A percentile compares a stretch with the other conserved stretches of the same genome.
Conservation (phyloP, 2,113 vertebrate species). For the Genyomyrus donnyi region DNA sequence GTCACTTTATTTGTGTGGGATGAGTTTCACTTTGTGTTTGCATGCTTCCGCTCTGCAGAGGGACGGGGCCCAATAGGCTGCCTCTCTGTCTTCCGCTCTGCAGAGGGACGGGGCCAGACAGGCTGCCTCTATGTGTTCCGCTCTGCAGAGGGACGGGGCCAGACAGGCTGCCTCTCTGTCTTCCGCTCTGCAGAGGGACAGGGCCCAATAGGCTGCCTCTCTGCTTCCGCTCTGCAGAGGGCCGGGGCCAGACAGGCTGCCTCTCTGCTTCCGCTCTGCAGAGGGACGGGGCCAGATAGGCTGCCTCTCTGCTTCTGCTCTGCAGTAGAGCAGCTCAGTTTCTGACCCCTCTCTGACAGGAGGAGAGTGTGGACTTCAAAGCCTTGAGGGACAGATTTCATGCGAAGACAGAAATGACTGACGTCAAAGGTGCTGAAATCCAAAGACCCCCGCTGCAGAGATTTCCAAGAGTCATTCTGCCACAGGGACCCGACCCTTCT, state of each 20-base stretch:
- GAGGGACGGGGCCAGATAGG: conserved; percentile 16
- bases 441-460: conserved; percentile 36
- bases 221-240: neutral
- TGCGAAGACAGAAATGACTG: conserved; percentile 27
- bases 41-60: conserved; percentile 16
- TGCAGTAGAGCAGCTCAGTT: conserved; percentile 23
- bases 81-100: conserved; percentile 19
- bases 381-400: conserved; percentile 57
- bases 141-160: conserved; percentile 4
- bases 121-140: too few species aligned
- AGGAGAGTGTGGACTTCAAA: conserved; percentile 55
- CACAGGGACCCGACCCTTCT: conserved; percentile 17
- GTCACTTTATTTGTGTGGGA: conserved; percentile 1
- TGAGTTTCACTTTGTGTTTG: conserved; percentile 14
- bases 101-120: too few species aligned
- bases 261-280: neutral
- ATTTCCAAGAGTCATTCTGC: conserved; percentile 21
- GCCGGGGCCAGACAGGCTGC: neutral
- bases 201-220: neutral
- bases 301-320: conserved; percentile 44
- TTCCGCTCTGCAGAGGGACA: neutral
- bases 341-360: conserved; percentile 44
- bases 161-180: too few species aligned
- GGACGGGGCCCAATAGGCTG: conserved; percentile 26
- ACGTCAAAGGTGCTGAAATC: conserved; percentile 37